Evolutionary conservation across 2,888 invertebrate genomes (phyloP).

Genomic region (Nomada lathburiana): DNA sequence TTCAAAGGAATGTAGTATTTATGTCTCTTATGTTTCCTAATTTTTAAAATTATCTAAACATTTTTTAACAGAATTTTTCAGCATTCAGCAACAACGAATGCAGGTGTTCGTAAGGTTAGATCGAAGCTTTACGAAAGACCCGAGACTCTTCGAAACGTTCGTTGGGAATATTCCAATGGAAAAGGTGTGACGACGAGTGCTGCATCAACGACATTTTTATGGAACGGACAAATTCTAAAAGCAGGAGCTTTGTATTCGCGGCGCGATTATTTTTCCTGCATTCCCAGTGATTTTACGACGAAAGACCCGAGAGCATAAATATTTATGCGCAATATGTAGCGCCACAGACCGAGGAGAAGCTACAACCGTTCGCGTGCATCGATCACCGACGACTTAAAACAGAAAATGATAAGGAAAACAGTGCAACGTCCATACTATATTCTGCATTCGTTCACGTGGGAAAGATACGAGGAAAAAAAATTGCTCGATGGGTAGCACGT

Average conservation of each 20-base stretch:
- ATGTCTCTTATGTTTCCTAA: no score
- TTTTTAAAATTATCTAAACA: no score
- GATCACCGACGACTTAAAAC: slow-evolving; percentile 41
- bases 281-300: slow-evolving; percentile 13
- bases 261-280: slow-evolving; percentile 31
- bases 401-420: neutral
- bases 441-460: neutral
- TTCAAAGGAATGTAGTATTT: no score
- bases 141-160: no score
- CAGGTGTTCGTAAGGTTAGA: no score
- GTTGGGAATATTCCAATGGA: neutral
- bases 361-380: slow-evolving; percentile 15
- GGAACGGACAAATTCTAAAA: slow-evolving; percentile 24
- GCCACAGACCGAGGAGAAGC: no score
- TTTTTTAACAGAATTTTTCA: no score
- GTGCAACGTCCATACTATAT: neutral
- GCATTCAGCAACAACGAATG: no score
- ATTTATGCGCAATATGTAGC: slow-evolving; percentile 38
- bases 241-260: neutral
- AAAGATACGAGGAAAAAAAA: neutral
- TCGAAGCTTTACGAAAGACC: no score
- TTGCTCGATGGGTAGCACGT: neutral
- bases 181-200: neutral
- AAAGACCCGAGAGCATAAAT: slow-evolving; percentile 26
- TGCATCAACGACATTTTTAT: neutral